Percentiles rank a stretch among this genome's conserved stretches.
Evolutionary conservation across 2,888 invertebrate genomes (phyloP).

Genomic region (Hyalella azteca): DNA sequence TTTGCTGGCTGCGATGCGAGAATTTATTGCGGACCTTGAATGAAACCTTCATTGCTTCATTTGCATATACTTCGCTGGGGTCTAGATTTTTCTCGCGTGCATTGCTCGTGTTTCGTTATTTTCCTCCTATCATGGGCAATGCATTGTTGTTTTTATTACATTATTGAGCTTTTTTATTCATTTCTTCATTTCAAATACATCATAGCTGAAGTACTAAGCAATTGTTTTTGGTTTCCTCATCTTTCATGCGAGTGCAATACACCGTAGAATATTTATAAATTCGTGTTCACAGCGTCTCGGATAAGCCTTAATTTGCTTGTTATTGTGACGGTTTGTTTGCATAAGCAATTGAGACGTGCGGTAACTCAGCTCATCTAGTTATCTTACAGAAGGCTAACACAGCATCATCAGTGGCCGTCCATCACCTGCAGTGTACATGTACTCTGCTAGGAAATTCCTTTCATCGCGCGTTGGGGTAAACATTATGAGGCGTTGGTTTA

Average conservation of each 20-base stretch:
- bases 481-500: not conserved
- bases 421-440: not conserved
- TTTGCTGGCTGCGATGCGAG: not conserved
- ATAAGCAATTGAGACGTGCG: too few species aligned
- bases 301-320: not conserved
- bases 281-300: too few species aligned
- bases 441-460: constrained; percentile 3
- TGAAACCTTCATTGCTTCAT: not conserved
- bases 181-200: too few species aligned
- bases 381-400: constrained; percentile 23
- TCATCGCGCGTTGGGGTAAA: constrained; percentile 13
- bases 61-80: not conserved
- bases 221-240: too few species aligned
- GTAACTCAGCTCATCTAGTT: not conserved
- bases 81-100: not conserved
- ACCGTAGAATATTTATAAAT: too few species aligned
- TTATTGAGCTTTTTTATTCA: too few species aligned
- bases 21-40: constrained; percentile 9
- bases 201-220: too few species aligned
- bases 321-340: too few species aligned
- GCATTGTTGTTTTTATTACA: too few species aligned
- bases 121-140: not conserved
- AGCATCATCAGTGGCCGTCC: not conserved
- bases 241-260: too few species aligned
- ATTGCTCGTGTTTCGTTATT: not conserved